phyloP scores from a whole-genome alignment of 2,888 invertebrate genomes.

The Bombylius major region DNA sequence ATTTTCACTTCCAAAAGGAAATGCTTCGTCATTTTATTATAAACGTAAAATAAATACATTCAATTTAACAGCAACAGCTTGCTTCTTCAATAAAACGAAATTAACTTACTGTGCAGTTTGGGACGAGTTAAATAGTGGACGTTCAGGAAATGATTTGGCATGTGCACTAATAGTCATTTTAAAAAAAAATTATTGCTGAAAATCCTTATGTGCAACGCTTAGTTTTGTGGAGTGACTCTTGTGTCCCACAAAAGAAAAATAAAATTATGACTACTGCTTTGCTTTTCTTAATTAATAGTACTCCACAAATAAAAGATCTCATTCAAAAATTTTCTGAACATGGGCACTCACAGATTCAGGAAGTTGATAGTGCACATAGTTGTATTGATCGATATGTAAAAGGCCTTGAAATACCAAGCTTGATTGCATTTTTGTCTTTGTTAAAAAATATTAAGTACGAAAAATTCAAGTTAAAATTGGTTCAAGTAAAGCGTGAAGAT shows the following conservation, averaged over 20 bases:
- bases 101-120: neutral
- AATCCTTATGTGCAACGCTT: neutral
- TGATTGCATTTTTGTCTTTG: neutral
- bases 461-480: neutral
- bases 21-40: neutral
- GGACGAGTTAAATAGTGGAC: neutral
- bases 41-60: neutral
- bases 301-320: neutral
- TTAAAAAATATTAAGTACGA: neutral
- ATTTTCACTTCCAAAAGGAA: neutral
- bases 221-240: neutral
- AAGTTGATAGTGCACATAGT: neutral
- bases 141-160: neutral
- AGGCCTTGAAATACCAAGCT: neutral
- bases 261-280: neutral
- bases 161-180: neutral
- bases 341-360: neutral
- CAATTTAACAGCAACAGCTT: neutral
- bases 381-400: neutral
- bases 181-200: neutral
- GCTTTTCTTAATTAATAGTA: no score
- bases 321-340: neutral
- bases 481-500: neutral
- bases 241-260: neutral
- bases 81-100: neutral